These are phyloP conservation scores for Napeogenes sylphis DNA, from an alignment of 2,888 invertebrate genomes.

Conservation along the genomic window DNA sequence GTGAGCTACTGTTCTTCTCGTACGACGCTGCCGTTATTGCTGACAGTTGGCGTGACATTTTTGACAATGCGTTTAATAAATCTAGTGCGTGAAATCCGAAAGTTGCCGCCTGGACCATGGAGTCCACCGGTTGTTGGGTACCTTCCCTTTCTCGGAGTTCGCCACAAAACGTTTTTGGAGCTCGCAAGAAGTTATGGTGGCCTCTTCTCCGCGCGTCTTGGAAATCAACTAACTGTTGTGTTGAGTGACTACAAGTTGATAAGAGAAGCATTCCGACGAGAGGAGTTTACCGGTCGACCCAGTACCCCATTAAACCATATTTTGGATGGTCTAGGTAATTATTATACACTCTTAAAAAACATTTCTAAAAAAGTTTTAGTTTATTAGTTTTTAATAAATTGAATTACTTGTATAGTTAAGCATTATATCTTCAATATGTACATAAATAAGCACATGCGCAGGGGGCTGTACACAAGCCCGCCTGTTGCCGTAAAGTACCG, in stretches of 20 bases:
- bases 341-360: background rate
- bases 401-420: too few relatives aligned
- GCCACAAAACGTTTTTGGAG: constrained; percentile 87
- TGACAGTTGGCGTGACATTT: constrained; percentile 68
- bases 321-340: constrained; percentile 92
- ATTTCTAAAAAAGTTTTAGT: background rate
- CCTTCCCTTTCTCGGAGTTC: constrained; percentile 86
- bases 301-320: constrained; percentile 91
- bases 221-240: constrained; percentile 89
- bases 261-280: constrained; percentile 89
- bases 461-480: constrained; percentile 51
- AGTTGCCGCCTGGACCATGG: constrained; percentile 92
- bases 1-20: constrained; percentile 63
- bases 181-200: constrained; percentile 88
- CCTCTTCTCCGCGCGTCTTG: constrained; percentile 88
- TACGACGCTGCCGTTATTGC: constrained; percentile 64
- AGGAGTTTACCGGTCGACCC: constrained; percentile 93
- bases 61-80: constrained; percentile 68
- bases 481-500: constrained; percentile 46
- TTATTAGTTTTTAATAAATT: too few relatives aligned
- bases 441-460: constrained; percentile 41
- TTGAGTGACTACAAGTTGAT: constrained; percentile 92
- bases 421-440: background rate
- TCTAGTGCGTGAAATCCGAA: constrained; percentile 62
- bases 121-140: constrained; percentile 91